Percentiles rank a stretch among this genome's conserved stretches.
phyloP scores from a whole-genome alignment of 2,113 vertebrate species.

The Suricata suricatta region DNA sequence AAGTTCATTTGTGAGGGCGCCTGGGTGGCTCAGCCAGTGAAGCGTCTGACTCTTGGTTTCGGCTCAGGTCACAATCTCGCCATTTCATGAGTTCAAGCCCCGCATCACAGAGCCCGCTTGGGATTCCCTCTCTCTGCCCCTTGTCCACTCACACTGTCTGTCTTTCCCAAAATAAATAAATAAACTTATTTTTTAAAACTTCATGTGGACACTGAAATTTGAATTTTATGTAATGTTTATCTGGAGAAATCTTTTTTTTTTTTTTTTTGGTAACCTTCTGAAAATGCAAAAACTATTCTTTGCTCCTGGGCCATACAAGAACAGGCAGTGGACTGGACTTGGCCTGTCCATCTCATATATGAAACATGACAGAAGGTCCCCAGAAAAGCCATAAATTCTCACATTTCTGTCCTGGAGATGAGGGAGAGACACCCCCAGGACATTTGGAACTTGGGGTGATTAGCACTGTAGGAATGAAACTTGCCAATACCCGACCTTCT shows the following conservation, averaged over 20 bases:
- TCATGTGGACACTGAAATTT: neutral
- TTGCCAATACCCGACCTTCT: neutral
- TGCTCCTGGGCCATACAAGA: neutral
- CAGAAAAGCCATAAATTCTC: neutral
- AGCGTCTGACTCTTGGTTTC: too few relatives aligned
- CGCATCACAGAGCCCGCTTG: too few relatives aligned
- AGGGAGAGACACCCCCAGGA: neutral
- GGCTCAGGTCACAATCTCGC: too few relatives aligned
- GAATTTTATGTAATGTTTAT: neutral
- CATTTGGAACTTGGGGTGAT: neutral
- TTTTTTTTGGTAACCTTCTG: neutral
- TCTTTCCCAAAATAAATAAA: too few relatives aligned
- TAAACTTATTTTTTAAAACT: neutral
- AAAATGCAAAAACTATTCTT: neutral
- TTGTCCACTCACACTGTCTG: too few relatives aligned
- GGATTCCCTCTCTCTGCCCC: too few relatives aligned
- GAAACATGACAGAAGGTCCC: neutral
- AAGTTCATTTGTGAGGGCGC: neutral
- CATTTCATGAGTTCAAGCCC: too few relatives aligned
- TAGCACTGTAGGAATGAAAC: neutral
- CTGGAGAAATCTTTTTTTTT: neutral
- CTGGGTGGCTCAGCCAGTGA: too few relatives aligned
- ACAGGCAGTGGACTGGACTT: too few relatives aligned
- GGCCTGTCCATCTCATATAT: rapidly evolving
- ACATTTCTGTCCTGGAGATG: neutral